Base-by-base conservation (phyloP, 2,888 invertebrate species). In the Neoascia interrupta region DNA sequence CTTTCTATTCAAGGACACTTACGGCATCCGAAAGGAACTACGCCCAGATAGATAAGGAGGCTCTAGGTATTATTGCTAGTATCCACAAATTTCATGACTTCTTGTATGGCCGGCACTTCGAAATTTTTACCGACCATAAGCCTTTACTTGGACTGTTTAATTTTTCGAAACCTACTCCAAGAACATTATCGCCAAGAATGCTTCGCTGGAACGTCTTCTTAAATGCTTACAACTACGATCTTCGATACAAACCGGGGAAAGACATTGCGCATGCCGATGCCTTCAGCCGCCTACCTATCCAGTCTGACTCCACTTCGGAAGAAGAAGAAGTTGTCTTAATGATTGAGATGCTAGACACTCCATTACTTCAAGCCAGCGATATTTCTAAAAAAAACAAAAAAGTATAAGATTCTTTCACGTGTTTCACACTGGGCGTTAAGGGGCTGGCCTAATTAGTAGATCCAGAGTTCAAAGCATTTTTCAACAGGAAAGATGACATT, bases 41-140 rank as follows among this genome's bases (percentile, higher is more conserved):
- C 23, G 43, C 66, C 5, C 66, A 66, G 13, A 66, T 66, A 11
- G 66, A 66, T 5, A 56, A 45, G 31, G 56, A 66, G 16, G 51
- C 60, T 1, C 13, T 61, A 16, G 36, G 45, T 4, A 53, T 63
- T 11, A 21, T 72, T 5, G 37, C 41, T 8, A 34, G 64, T 6
- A 31, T 39, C 4, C 63, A 60, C 6, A 63, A 51, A 31, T 64
- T 72, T 21, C 54, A 72, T 8, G 31, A 70, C 18, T 64, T 53
- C 34, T 4, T 56, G n/a, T 69, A 60, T 13, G 58, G 66, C 8
- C 19, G 56, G 16, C 34, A 43, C 6, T 66, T 66, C 15, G 15
- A 8, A 10, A 68, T 68, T 4, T 6, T 11, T 16, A 54, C 66
- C 15, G 45, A 45, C 15, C 56, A 66, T 21, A 18, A 34, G 6